Conservation (phyloP, 2,888 invertebrate genomes). For the Nasonovia ribisnigri region DNA sequence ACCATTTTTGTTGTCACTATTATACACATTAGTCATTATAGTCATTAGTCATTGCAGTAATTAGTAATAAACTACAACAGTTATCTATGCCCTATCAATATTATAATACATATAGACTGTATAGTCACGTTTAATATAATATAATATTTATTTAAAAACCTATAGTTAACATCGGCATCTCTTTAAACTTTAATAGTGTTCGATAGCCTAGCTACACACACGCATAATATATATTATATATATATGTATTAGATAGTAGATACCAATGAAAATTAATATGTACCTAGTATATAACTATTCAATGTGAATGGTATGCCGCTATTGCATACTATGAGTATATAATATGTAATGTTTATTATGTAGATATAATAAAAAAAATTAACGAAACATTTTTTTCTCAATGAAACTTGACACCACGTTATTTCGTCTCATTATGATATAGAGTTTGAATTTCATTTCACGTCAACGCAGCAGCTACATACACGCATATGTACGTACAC, state of each 20-base stretch:
- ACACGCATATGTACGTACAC: background rate
- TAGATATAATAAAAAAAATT: conserved; percentile 44
- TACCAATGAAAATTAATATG: conserved; percentile 10
- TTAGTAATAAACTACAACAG: background rate
- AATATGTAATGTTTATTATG: conserved; percentile 4
- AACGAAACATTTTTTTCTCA: conserved; percentile 47
- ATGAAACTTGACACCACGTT: conserved; percentile 44
- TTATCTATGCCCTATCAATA: background rate
- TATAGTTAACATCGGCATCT: background rate
- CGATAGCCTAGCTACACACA: background rate
- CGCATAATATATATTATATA: background rate
- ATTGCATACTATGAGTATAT: background rate
- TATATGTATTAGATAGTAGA: background rate
- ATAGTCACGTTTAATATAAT: background rate
- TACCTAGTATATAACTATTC: conserved; percentile 9
- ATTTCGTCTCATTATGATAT: conserved; percentile 26
- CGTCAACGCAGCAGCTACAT: background rate
- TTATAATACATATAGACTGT: background rate
- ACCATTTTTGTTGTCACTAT: background rate
- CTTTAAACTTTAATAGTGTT: background rate
- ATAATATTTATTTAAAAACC: background rate
- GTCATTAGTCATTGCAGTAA: background rate
- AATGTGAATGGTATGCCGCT: conserved; percentile 45
- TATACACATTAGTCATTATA: background rate
- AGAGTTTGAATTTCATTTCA: conserved; percentile 56